A percentile compares a stretch with the other conserved stretches of the same genome.
Evolutionary conservation across 2,113 vertebrate genomes (phyloP).

Genomic region (Orcinus orca): DNA sequence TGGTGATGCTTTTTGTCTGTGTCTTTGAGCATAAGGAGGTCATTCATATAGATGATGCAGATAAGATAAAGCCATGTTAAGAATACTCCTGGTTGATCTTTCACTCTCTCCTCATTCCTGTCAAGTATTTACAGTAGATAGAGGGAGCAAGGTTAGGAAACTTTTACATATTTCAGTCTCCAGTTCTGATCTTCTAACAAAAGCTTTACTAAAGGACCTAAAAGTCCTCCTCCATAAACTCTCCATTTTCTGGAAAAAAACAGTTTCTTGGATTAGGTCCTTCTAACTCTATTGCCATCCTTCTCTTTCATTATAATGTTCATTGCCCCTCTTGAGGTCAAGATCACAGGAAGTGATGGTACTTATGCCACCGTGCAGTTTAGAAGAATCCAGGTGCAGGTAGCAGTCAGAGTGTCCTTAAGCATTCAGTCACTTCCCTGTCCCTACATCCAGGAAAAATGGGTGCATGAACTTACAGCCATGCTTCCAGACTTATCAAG

Average conservation of each 20-base stretch:
- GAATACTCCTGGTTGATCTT: neutral
- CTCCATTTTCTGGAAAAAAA: neutral
- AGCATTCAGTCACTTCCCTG: neutral
- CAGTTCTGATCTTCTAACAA: neutral
- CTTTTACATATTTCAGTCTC: neutral
- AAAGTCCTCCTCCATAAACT: neutral
- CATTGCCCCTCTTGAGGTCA: neutral
- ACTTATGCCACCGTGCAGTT: neutral
- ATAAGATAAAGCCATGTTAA: neutral
- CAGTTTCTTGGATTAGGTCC: neutral
- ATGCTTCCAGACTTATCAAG: slow-evolving; percentile 86
- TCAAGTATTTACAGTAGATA: neutral
- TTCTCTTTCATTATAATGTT: neutral
- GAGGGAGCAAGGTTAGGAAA: neutral
- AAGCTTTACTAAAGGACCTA: neutral
- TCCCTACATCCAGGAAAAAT: neutral
- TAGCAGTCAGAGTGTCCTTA: neutral
- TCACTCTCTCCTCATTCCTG: neutral
- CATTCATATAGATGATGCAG: neutral
- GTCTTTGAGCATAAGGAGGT: neutral
- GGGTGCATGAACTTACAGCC: slow-evolving; percentile 47
- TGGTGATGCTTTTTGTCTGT: neutral
- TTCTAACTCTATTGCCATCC: neutral
- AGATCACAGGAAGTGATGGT: neutral
- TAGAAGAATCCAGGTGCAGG: neutral